A percentile compares a stretch with the other conserved stretches of the same genome.
Evolutionary conservation across 53 echinoderm and acorn worm species (phyloP).

Genomic region (Astropecten irregularis): DNA sequence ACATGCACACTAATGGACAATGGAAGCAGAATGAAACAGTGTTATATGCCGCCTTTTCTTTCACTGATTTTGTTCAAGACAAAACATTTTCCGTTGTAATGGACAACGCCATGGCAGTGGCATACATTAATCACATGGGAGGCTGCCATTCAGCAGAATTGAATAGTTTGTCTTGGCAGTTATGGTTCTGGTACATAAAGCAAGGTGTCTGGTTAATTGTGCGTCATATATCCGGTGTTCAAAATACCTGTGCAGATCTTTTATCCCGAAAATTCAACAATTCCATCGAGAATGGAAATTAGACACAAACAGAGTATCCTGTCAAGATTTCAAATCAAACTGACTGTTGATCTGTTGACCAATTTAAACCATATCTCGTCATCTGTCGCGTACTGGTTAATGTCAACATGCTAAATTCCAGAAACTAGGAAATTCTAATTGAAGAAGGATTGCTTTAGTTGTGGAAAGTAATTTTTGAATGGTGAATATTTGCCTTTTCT

Average conservation of each 20-base stretch:
- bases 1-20: neutral
- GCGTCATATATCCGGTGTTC: neutral
- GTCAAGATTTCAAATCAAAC: neutral
- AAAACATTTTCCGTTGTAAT: neutral
- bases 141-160: neutral
- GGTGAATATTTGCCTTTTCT: too few relatives aligned
- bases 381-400: too few relatives aligned
- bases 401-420: too few relatives aligned
- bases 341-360: neutral
- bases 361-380: neutral
- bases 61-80: neutral
- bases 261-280: neutral
- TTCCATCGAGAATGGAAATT: neutral
- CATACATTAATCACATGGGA: neutral
- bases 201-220: neutral
- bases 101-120: neutral
- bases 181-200: neutral
- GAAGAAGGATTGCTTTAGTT: too few relatives aligned
- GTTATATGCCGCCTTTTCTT: neutral
- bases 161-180: neutral
- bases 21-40: neutral
- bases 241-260: neutral
- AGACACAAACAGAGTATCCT: neutral
- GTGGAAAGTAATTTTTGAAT: too few relatives aligned
- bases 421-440: too few relatives aligned